Evolutionary conservation across 2,888 invertebrate genomes (phyloP), one percentile per base, ranked within the genome.

Genomic region (Drosophila longiperda): DNA sequence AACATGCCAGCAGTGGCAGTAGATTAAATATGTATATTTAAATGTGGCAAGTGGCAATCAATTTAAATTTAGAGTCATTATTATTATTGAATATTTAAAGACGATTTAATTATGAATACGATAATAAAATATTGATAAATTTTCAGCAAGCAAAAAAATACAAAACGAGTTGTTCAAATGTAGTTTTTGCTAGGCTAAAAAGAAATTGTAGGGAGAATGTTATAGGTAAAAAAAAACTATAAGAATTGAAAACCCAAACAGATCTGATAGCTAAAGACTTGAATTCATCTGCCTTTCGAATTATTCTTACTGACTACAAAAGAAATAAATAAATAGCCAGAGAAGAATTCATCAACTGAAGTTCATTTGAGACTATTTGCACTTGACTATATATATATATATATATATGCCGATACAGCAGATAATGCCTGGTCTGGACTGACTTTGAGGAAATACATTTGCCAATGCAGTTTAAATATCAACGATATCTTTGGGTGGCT

Each of bases 11-110:
- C 38, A 50, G 4, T 33, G 20, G 50, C 70, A 59, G 70, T 42
- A 29, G 58, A 67, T 67, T 70, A 67, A 67, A 67, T 32, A 50
- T 58, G 59, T 59, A 69, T 49, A 12, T 32, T 34, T 40, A 49
- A 20, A 33, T 38, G 33, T 59, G 52, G 26, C 34, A 45, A 57
- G 52, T 45, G 71, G 72, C 67, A 70, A 67, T 67, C 70, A 70
- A 67, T 67, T 67, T 67, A 67, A 67, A 67, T 67, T 70, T 67
- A 67, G 67, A 40, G 34, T 50, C 50, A 67, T 36, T 67, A 33
- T 52, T 32, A 26, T 66, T 23, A 20, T 29, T 32, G 17, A 17
- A 49, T 20, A 50, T 29, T 20, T n/a, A 62, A 45, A 20, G 15
- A 20, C 29, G n/a, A 40, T n/a, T 36, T 54, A 34, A 34, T 34